A percentile compares a stretch with the other conserved stretches of the same genome.
These are phyloP conservation scores for Torymus auratus DNA, from an alignment of 2,888 invertebrate species.

Conservation along the genomic window DNA sequence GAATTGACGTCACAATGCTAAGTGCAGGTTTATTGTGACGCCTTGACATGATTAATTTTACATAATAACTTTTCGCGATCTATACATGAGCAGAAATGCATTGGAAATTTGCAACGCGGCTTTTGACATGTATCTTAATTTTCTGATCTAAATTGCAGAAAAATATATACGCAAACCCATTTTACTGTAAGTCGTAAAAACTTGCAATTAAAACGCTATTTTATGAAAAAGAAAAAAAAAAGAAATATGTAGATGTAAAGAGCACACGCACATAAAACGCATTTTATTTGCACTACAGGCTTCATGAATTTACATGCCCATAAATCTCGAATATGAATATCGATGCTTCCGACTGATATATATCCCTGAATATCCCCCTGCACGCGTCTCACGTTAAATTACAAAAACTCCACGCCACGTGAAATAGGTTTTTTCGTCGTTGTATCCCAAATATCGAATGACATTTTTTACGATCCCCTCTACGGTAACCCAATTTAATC, in stretches of 20 bases:
- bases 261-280: neutral
- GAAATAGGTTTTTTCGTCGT: neutral
- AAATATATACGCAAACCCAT: neutral
- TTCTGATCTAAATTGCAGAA: no score
- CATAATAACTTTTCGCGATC: neutral
- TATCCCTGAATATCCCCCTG: constrained; percentile 8
- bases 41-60: constrained; percentile 36
- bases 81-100: no score
- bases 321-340: constrained; percentile 26
- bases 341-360: constrained; percentile 10
- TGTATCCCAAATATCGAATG: no score
- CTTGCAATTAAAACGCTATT: no score
- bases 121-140: no score
- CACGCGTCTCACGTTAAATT: constrained; percentile 14
- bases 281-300: constrained; percentile 11
- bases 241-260: constrained; percentile 29
- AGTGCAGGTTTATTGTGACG: constrained; percentile 16
- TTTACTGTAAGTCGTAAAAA: no score
- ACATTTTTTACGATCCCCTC: no score
- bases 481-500: no score
- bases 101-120: no score
- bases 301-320: constrained; percentile 33
- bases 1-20: constrained; percentile 30
- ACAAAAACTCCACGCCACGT: constrained; percentile 2
- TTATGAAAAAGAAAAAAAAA: no score